Evolutionary conservation across 2,797 vertebrate species (phyloP).

Genomic region (Pterois miles): DNA sequence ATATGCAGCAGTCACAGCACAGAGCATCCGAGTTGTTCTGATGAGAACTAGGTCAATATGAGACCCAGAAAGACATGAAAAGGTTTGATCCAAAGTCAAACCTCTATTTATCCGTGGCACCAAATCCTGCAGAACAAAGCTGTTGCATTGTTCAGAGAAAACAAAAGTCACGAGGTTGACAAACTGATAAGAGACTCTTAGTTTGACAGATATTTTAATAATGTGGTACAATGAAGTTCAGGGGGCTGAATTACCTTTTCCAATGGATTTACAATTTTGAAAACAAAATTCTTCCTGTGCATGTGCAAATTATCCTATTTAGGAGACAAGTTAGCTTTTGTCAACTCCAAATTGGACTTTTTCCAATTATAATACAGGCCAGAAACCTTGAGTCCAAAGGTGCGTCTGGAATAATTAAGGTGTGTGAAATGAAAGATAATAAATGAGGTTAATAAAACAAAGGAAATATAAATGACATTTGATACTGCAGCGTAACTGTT

Average conservation of each 20-base stretch:
- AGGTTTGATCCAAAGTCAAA: conserved; percentile 54
- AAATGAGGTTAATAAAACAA: conserved; percentile 10
- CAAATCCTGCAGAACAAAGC: conserved; percentile 13
- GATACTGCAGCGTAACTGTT: neutral
- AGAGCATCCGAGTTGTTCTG: conserved; percentile 38
- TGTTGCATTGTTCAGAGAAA: conserved; percentile 11
- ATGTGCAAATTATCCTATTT: neutral
- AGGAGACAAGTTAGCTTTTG: neutral
- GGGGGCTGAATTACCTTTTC: neutral
- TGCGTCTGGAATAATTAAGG: neutral
- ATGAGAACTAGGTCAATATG: conserved; percentile 61
- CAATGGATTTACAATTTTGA: neutral
- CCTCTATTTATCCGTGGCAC: conserved; percentile 9
- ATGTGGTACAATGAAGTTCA: neutral
- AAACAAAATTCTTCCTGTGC: neutral
- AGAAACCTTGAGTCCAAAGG: conserved; percentile 8
- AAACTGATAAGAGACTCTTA: conserved; percentile 12
- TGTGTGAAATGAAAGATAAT: conserved; percentile 3
- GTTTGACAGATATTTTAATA: neutral
- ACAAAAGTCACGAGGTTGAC: conserved; percentile 6
- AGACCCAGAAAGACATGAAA: conserved; percentile 41
- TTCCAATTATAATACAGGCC: neutral
- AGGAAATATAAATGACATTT: neutral
- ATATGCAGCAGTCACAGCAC: conserved; percentile 41
- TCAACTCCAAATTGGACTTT: conserved; percentile 2